These are phyloP conservation scores for Puma concolor DNA, from an alignment of 2,113 vertebrate genomes.

Conservation along the genomic window DNA sequence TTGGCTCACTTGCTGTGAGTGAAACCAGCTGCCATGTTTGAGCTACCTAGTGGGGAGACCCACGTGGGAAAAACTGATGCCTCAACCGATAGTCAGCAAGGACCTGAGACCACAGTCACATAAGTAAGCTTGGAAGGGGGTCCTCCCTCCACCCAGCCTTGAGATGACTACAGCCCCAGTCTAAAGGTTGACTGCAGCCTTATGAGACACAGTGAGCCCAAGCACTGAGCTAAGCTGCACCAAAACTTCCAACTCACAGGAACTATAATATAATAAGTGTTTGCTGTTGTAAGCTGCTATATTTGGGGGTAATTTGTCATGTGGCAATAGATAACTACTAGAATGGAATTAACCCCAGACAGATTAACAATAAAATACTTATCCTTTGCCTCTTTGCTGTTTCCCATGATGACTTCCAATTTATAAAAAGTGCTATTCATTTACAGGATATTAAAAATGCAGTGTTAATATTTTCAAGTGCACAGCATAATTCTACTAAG, in stretches of 20 bases:
- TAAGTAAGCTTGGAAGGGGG: background rate
- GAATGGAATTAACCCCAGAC: background rate
- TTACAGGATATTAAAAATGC: background rate
- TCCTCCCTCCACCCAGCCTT: rapidly evolving
- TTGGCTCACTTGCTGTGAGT: background rate
- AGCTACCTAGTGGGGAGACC: background rate
- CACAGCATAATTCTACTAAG: background rate
- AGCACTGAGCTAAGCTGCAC: background rate
- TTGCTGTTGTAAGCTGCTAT: background rate
- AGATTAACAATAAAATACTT: conserved; percentile 52
- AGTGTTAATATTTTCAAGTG: conserved; percentile 37
- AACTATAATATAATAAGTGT: background rate
- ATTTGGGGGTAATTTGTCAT: background rate
- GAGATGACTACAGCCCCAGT: background rate
- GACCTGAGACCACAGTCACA: background rate
- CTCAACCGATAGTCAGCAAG: background rate
- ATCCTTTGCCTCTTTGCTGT: background rate
- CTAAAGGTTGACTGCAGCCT: background rate
- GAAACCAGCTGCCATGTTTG: background rate
- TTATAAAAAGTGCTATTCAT: background rate
- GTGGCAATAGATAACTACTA: background rate
- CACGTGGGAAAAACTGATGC: background rate
- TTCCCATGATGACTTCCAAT: background rate
- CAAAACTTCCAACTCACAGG: background rate
- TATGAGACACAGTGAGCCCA: background rate